Evolutionary conservation across 2,113 vertebrate genomes (phyloP), one percentile per base, ranked within the genome.

Genomic region (Perca schrenkii): DNA sequence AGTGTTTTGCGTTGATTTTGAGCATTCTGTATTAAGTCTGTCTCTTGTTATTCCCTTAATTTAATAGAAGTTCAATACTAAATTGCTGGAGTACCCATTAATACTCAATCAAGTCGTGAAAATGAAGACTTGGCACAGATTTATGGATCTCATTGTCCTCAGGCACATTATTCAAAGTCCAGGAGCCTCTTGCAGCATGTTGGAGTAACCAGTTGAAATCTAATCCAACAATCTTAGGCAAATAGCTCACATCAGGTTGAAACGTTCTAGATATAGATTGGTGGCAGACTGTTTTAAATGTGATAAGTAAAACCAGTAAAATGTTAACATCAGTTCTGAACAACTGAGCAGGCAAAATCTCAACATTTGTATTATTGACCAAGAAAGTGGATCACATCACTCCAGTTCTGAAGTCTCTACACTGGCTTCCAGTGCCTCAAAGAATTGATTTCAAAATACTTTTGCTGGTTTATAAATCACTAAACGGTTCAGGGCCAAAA

Each of bases 1-100:
- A 53, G 22, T 13, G n/a, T 54, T 70, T 28, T 61, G 36, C 54
- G 13, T 28, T 76, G 53, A 57, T 77, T 58, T 31, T 52, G 31
- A 58, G 22, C 3, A 63, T n/a, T 61, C 16, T 40, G 36, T 71
- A 15, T 54, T 54, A 0, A 64, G 31, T 40, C 60, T 8, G 14
- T 71, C 36, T 65, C 16, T 63, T 74, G 21, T 52, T 40, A 74
- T 16, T 52, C 19, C 46, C 2, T 16, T 50, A 31, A 21, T 21
- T 64, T 25, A 22, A 75, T 22, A 21, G 8, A 40, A 13, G 60
- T 75, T 50, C 31, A 43, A 25, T 17, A 75, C 8, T 19, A 28
- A 71, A 71, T 36, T 52, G 4, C 34, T n/a, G 6, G 19, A 31
- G 50, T 21, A 12, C 2, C 34, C 36, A 66, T 66, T 49, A 58